Base-by-base conservation (phyloP, 1,140 invertebrate genomes). In the Drosophila teissieri region DNA sequence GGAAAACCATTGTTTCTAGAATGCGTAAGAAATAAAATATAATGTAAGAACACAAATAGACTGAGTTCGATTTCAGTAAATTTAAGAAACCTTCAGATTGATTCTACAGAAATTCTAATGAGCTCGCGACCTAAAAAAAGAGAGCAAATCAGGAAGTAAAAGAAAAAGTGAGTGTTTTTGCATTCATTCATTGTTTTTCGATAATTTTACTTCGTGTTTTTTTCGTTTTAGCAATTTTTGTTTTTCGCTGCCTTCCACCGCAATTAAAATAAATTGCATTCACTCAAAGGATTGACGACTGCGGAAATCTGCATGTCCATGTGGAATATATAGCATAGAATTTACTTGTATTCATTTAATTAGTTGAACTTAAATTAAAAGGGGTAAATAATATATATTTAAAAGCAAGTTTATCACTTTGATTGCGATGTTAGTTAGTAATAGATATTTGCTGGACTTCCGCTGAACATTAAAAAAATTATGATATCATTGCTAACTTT, bases 261-360 rank as follows among this genome's bases (percentile, higher is more conserved):
- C 77, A 84, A 84, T 85, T 84, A 85, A 84, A 84, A 85, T 84
- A 68, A 80, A 85, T 78, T 80, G 73, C 68, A 67, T 52, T 85
- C 31, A 14, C 51, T 67, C 67, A 80, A 85, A 78, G 73, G 56
- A 64, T 55, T 61, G 27, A 17, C 64, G 34, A 53, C 24, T 45
- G 7, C 39, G 31, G 17, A 52, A 17, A 44, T 17, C 24, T 37
- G 12, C 12, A n/a, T 27, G n/a, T n/a, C 57, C 22, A 19, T 45
- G 56, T 62, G 36, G 27, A 37, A 61, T 31, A 37, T 36, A 31
- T 61, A 5, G 2, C 3, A 64, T 17, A 19, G 19, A 44, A 45
- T 45, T 57, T 2, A n/a, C 31, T 22, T 44, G 6, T 2, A 8
- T 60, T n/a, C 4, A 17, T 27, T 36, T 61, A 62, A 62, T 37